Evolutionary conservation across 1,140 invertebrate species (phyloP), one percentile per base, ranked within the genome.

Genomic region (Rhynchophorus ferrugineus): DNA sequence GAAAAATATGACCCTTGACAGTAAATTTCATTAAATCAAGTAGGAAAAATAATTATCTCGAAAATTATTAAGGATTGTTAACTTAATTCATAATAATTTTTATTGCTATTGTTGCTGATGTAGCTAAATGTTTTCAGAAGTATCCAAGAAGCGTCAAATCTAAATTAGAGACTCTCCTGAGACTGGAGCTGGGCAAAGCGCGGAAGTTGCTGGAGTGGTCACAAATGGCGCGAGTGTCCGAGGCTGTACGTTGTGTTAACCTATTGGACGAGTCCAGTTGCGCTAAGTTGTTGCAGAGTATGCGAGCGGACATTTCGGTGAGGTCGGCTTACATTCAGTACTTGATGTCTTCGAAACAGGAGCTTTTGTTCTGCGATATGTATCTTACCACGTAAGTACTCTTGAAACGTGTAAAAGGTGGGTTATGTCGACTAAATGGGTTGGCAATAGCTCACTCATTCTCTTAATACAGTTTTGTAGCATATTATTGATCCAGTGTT

Each of bases 271-370:
- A 79, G 29, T 75, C 79, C 45, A 85, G 82, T 29, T 87, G 86
- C 63, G 75, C 77, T 47, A 89, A 90, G 64, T 69, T 95, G 18
- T 76, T 94, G 45, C 71, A 78, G 56, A 82, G 84, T n/a, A 69
- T 95, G 49, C 79, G 81, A 64, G 83, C 89, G 21, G 92, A 95
- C 63, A 86, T 91, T 65, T 73, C 83, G 47, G 78, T 81, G 48
- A 73, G 92, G 45, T 79, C 85, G 14, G 80, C 85, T 22, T 95
- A 95, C 64, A 80, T 91, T 36, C 81, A 87, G 3, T 95, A 95
- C 74, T 74, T 95, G 51, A 82, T 90, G 39, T 74, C 85, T 54
- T 91, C 87, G 66, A 78, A 87, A 37, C 87, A 94, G 63, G 82
- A 87, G 21, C 71, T 95, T 11, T 71, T 95, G 1, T 79, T 84